Evolutionary conservation across 2,113 vertebrate species (phyloP), one percentile per base, ranked within the genome.

Genomic region (Notarius quadriscutis): DNA sequence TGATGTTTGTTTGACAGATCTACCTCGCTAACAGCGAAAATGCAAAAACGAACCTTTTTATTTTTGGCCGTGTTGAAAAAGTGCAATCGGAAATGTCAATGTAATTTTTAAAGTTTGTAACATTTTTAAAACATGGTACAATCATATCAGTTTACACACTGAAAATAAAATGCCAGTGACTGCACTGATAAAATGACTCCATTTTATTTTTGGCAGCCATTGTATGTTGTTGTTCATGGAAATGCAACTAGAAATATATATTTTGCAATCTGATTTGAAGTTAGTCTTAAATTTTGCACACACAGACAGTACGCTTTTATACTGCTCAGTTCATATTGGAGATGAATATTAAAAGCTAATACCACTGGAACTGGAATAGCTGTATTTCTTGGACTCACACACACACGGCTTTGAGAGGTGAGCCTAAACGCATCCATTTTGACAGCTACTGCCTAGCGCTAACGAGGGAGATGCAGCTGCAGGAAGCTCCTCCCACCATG

Each of bases 391-490:
- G 1, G 10, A 53, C 51, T 53, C 9, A 34, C 67, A 34, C 27
- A 71, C 67, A 71, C 71, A 74, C 71, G 6, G n/a, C 34, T 34
- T 60, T 27, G 14, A 85, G 75, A 71, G 85, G 77, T 81, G 78
- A 84, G 53, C 22, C 83, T 27, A 18, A 84, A 62, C 57, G 88
- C 53, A 90, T 90, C 89, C 84, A 88, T 88, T 62, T 81, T 18
- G 82, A 81, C 89, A 90, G 84, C 53, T 81, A 77, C 63, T 81
- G 81, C 57, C 77, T 87, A 87, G 71, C 20, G 12, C 67, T 89
- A 69, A 79, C 58, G 58, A 86, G 87, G 88, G 84, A 81, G 67
- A 57, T 25, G 50, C 65, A 86, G 25, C 65, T 14, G 27, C 27
- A 74, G 22, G 58, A 34, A 58, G 58, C 57, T 57, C 53, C 80